phyloP scores from a whole-genome alignment of 1,140 invertebrate genomes.

The Drosophila aff. region DNA sequence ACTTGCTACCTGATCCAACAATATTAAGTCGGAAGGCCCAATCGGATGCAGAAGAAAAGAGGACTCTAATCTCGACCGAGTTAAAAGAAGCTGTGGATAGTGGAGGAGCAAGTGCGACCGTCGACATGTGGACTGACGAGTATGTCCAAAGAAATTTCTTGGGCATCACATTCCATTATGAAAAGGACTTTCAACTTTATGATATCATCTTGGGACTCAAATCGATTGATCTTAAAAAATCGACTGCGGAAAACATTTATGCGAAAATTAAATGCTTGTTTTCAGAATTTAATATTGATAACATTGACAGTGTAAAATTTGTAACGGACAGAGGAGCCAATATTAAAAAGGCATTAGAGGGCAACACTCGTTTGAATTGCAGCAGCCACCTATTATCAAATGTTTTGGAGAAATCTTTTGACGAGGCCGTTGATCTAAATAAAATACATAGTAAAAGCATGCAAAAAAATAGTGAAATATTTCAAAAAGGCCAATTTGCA shows the following conservation, averaged over 20 bases:
- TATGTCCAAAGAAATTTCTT: neutral
- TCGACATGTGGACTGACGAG: neutral
- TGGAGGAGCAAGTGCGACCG: neutral
- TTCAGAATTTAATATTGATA: too few relatives aligned
- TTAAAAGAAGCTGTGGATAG: neutral
- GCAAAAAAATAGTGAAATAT: neutral
- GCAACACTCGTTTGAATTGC: neutral
- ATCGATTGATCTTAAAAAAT: too few relatives aligned
- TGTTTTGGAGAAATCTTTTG: neutral
- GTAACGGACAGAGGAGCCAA: slow-evolving; percentile 3
- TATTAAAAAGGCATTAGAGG: neutral
- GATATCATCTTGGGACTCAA: too few relatives aligned
- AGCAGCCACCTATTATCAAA: neutral
- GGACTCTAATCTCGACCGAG: neutral
- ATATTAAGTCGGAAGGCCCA: neutral
- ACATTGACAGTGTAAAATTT: neutral
- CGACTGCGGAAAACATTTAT: too few relatives aligned
- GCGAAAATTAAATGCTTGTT: too few relatives aligned
- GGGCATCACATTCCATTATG: too few relatives aligned
- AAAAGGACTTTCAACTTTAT: too few relatives aligned
- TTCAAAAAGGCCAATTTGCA: neutral
- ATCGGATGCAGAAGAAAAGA: neutral
- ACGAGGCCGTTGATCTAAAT: neutral
- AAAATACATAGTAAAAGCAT: neutral
- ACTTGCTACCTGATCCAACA: neutral